Percentiles rank a stretch among this genome's conserved stretches.
These are phyloP conservation scores for Raphicerus campestris DNA, from an alignment of 2,113 vertebrate species.

Conservation along the genomic window DNA sequence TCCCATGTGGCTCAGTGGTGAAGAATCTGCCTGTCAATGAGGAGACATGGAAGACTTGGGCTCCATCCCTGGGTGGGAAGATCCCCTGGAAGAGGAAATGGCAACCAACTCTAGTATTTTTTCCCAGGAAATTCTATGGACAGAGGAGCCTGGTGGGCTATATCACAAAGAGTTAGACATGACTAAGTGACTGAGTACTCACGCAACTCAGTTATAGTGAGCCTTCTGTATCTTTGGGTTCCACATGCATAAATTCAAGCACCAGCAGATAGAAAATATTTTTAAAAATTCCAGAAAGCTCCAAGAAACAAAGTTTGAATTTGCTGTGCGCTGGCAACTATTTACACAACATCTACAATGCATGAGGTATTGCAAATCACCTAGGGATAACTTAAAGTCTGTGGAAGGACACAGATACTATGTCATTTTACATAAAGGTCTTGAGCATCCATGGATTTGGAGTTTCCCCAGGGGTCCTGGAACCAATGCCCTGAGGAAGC, in stretches of 20 bases:
- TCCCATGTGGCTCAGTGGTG: background rate
- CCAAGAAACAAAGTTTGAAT: background rate
- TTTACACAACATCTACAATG: background rate
- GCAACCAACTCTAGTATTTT: background rate
- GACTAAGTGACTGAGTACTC: background rate
- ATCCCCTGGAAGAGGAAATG: background rate
- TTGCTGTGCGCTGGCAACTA: rapidly evolving
- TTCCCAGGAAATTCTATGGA: background rate
- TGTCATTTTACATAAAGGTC: too few species aligned
- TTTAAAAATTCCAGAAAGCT: background rate
- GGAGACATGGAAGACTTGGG: background rate
- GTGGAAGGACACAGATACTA: background rate
- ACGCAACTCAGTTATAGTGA: background rate
- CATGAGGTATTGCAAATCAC: background rate
- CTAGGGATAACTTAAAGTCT: background rate
- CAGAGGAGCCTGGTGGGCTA: background rate
- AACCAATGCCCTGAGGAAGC: background rate
- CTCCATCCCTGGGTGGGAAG: background rate
- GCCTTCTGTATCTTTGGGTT: background rate
- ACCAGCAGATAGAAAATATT: background rate
- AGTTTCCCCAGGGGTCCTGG: background rate
- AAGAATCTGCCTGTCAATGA: background rate
- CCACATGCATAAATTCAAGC: background rate
- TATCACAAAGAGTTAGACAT: background rate
- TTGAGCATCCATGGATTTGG: background rate